Conservation (phyloP, 2,888 invertebrate genomes). For the Trisateles emortualis region DNA sequence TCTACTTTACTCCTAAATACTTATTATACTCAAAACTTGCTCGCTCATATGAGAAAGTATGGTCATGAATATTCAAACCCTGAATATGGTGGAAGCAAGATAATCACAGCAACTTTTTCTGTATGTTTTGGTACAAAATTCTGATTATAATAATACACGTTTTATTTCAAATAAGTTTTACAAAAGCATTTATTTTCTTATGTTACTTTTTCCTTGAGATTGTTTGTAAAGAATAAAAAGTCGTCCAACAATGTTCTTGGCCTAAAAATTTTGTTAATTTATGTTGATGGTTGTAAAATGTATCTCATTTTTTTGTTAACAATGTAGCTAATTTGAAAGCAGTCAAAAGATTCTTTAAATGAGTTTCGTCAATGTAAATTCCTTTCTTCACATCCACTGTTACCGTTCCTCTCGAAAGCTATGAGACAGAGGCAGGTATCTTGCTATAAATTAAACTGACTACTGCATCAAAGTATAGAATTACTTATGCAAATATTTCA, state of each 20-base stretch:
- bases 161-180: slow-evolving; percentile 2
- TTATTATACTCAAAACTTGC: not conserved
- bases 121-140: slow-evolving; percentile 7
- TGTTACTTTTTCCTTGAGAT: slow-evolving; percentile 1
- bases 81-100: not conserved
- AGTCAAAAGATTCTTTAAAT: too few relatives aligned
- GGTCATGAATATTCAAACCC: slow-evolving; percentile 12
- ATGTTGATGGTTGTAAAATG: too few relatives aligned
- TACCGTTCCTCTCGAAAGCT: too few relatives aligned
- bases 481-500: too few relatives aligned
- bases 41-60: slow-evolving; percentile 1
- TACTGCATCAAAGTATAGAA: too few relatives aligned
- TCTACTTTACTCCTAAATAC: not conserved
- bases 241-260: not conserved
- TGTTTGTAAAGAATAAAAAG: slow-evolving; percentile 1
- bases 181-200: slow-evolving; percentile 1
- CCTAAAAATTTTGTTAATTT: not conserved
- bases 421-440: too few relatives aligned
- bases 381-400: too few relatives aligned
- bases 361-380: too few relatives aligned
- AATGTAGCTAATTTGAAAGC: too few relatives aligned
- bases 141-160: slow-evolving; percentile 3
- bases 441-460: too few relatives aligned
- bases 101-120: slow-evolving; percentile 7
- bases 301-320: too few relatives aligned